Conservation (phyloP, 2,888 invertebrate species). For the Griposia aprilina region DNA sequence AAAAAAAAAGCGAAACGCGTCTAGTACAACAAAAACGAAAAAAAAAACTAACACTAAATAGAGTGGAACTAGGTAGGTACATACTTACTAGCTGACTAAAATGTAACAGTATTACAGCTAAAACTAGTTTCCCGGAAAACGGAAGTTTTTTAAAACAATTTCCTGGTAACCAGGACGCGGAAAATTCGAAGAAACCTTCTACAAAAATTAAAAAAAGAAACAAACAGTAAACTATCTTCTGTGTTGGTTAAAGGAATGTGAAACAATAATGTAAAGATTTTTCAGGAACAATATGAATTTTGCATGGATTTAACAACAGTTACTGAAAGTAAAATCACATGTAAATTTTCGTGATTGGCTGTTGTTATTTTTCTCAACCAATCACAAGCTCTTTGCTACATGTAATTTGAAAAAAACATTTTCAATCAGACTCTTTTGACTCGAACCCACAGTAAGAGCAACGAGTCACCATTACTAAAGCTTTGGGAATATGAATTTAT, state of each 20-base stretch:
- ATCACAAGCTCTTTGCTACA: background rate
- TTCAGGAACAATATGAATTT: background rate
- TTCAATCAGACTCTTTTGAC: background rate
- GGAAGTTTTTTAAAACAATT: constrained; percentile 11
- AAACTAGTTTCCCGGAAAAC: background rate
- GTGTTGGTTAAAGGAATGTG: background rate
- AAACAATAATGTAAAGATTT: background rate
- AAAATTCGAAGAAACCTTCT: background rate
- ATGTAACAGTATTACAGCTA: background rate
- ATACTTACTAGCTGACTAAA: background rate
- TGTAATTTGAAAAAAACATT: background rate
- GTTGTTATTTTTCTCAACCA: background rate
- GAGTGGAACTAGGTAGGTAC: background rate
- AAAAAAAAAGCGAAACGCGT: background rate
- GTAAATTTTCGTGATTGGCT: background rate
- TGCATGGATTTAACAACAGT: background rate
- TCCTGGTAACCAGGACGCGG: background rate
- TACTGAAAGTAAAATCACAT: background rate
- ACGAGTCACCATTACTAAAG: background rate
- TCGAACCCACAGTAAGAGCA: background rate
- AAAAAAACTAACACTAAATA: background rate
- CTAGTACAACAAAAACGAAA: background rate
- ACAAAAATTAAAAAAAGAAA: background rate
- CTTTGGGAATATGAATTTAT: too few species aligned
- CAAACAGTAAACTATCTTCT: background rate